Base-by-base conservation (phyloP, 1,140 invertebrate species). In the Meteorus sp. region DNA sequence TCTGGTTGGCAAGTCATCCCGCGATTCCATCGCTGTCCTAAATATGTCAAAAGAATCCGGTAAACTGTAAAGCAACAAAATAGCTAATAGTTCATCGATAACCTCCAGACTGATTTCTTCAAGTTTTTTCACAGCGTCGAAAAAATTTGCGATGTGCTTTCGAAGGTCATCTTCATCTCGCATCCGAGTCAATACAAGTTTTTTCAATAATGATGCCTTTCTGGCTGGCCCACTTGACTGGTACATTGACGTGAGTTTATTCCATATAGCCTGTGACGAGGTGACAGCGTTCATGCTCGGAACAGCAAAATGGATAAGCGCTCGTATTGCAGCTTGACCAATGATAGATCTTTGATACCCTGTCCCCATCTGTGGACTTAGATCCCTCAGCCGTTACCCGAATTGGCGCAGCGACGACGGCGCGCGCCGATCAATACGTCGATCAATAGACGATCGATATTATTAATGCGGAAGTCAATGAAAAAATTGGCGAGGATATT, bases 261-360 rank as follows among this genome's bases (percentile, higher is more conserved):
- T 8, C 62, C 62, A 64, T 17, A 64, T 35, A 5, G 62, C 60
- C 9, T 45, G 31, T 13, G 62, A 57, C 7, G 62, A 62, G n/a
- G 4, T 31, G 13, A 2, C 23, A 55, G 22, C 29, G 29, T 11
- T 33, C 29, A 33, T 33, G 6, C 29, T 6, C 6, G 29, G 6
- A 7, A 33, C 6, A 33, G 29, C 29, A 6, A 33, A 33, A 33
- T 33, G n/a, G n/a, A n/a, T n/a, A n/a, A n/a, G n/a, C n/a, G n/a
- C n/a, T n/a, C n/a, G n/a, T n/a, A n/a, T n/a, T n/a, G n/a, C n/a
- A n/a, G n/a, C n/a, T n/a, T n/a, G n/a, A n/a, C n/a, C n/a, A n/a
- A n/a, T n/a, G n/a, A n/a, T n/a, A n/a, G n/a, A n/a, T n/a, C n/a
- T n/a, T n/a, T n/a, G n/a, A n/a, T n/a, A n/a, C n/a, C n/a, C n/a